A percentile compares a stretch with the other conserved stretches of the same genome.
phyloP scores from a whole-genome alignment of 2,113 vertebrate species.

The Pluvianellus socialis region DNA sequence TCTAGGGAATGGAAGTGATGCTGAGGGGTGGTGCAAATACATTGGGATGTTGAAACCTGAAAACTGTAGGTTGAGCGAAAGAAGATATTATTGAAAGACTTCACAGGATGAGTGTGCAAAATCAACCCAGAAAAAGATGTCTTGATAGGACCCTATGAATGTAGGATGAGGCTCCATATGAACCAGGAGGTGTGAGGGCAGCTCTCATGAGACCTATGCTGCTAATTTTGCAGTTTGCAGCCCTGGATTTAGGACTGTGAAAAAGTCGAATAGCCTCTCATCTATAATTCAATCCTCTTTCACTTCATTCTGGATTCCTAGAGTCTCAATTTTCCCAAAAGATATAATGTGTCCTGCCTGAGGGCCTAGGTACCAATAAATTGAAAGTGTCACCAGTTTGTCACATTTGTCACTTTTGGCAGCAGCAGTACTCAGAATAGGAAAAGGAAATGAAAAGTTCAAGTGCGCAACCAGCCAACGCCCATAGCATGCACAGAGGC shows the following conservation, averaged over 20 bases:
- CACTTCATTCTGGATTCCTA: neutral
- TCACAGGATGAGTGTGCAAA: neutral
- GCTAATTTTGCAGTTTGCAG: neutral
- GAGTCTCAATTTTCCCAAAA: neutral
- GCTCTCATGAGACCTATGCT: neutral
- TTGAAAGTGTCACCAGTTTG: neutral
- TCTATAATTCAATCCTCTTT: constrained; percentile 12
- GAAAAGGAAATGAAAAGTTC: neutral
- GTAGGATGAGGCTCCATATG: neutral
- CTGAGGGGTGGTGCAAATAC: neutral
- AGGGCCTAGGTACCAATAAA: neutral
- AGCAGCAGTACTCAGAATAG: neutral
- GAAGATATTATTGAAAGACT: neutral
- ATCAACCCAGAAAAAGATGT: neutral
- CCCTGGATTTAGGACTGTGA: neutral
- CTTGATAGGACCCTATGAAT: neutral
- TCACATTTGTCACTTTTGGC: neutral
- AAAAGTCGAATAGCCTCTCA: neutral
- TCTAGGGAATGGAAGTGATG: neutral
- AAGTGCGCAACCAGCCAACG: neutral
- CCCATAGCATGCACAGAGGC: neutral
- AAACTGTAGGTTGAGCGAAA: neutral
- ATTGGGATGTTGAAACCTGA: neutral
- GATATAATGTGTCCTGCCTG: neutral
- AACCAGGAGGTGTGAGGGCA: neutral